Conservation (phyloP, 1,140 invertebrate genomes). For the Lordiphosa clarofinis region DNA sequence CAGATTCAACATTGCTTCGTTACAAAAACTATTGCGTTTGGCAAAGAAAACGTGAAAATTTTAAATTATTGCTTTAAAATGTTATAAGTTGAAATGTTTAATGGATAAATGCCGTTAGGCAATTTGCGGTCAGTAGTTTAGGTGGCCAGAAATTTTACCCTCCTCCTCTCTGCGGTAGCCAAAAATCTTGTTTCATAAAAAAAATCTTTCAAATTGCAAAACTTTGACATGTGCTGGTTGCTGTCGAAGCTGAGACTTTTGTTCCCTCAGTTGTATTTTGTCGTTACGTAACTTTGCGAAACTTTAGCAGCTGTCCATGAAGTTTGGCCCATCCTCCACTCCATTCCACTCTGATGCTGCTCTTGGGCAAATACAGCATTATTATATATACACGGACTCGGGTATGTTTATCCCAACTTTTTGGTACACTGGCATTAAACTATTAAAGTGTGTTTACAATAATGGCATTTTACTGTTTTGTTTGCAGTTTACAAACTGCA, state of each 20-base stretch:
- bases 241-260: conserved; percentile 16
- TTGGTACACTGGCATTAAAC: conserved; percentile 42
- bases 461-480: conserved; percentile 37
- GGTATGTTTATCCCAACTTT: conserved; percentile 25
- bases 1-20: too few species aligned
- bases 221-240: conserved; percentile 66
- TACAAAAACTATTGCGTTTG: too few species aligned
- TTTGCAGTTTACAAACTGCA: conserved; percentile 21
- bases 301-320: conserved; percentile 51
- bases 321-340: conserved; percentile 30
- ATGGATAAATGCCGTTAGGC: conserved; percentile 54
- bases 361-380: conserved; percentile 43
- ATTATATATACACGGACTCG: conserved; percentile 20
- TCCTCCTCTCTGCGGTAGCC: conserved; percentile 29
- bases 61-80: conserved; percentile 47
- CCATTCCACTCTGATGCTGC: not conserved
- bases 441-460: conserved; percentile 59
- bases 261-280: conserved; percentile 4
- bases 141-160: too few species aligned
- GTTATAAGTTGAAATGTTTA: conserved; percentile 66
- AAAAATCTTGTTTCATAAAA: conserved; percentile 45
- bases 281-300: conserved; percentile 52
- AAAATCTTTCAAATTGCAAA: conserved; percentile 61
- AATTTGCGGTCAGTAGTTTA: conserved; percentile 21
- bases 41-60: too few species aligned